These are phyloP conservation scores for Heliconius himera DNA, from an alignment of 1,140 invertebrate genomes.

Conservation along the genomic window DNA sequence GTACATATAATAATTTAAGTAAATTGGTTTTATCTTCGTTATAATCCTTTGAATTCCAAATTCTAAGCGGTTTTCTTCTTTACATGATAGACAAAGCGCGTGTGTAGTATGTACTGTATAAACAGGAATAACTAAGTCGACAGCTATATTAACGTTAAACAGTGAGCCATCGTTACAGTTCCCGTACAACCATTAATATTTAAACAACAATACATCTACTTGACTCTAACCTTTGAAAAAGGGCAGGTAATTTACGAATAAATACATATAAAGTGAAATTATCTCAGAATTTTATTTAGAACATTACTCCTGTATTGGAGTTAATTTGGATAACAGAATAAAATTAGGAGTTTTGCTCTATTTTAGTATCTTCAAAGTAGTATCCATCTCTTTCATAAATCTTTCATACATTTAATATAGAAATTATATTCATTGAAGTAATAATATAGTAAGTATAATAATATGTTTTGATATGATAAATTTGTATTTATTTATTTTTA, in stretches of 20 bases:
- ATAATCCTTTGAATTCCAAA: background rate
- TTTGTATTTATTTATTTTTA: background rate
- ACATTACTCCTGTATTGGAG: background rate
- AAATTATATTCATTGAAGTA: background rate
- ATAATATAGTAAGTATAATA: background rate
- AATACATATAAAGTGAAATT: conserved; percentile 24
- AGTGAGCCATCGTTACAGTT: conserved; percentile 14
- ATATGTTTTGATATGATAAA: background rate
- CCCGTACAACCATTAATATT: conserved; percentile 27
- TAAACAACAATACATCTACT: conserved; percentile 25
- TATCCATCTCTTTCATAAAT: background rate
- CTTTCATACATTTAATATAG: background rate
- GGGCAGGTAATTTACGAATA: conserved; percentile 17
- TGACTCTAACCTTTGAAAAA: conserved; percentile 23
- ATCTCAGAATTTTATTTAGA: conserved; percentile 2
- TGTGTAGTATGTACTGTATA: background rate
- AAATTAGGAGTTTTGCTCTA: background rate
- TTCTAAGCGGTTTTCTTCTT: background rate
- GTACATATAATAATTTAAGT: background rate
- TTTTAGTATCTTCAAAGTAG: background rate
- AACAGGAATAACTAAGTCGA: conserved; percentile 19
- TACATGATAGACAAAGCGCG: background rate
- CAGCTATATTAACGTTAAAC: conserved; percentile 15
- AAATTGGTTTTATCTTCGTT: background rate
- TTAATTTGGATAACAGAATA: conserved; percentile 6